phyloP scores from a whole-genome alignment of 2,888 invertebrate genomes.

The Apomyelois bistriatella region DNA sequence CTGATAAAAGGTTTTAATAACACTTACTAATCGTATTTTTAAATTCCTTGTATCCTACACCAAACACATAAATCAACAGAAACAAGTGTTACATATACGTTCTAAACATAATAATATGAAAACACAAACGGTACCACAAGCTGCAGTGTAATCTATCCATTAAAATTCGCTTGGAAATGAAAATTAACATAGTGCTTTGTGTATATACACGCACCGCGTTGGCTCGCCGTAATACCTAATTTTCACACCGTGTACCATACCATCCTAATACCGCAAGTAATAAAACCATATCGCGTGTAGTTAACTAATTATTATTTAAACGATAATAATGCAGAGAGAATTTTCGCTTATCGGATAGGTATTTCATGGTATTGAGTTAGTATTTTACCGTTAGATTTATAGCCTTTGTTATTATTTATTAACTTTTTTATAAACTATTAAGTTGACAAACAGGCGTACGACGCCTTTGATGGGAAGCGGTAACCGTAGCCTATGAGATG shows the following conservation, averaged over 20 bases:
- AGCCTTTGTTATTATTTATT: too few relatives aligned
- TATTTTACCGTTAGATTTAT: too few relatives aligned
- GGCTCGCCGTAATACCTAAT: slow-evolving; percentile 5
- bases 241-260: slow-evolving; percentile 10
- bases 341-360: slow-evolving; percentile 4
- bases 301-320: slow-evolving; percentile 9
- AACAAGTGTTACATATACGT: background rate
- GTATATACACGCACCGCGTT: slow-evolving; percentile 5
- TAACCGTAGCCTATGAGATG: too few relatives aligned
- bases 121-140: background rate
- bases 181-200: slow-evolving; percentile 12
- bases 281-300: slow-evolving; percentile 8
- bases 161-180: slow-evolving; percentile 12
- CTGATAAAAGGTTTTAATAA: too few relatives aligned
- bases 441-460: too few relatives aligned
- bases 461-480: too few relatives aligned
- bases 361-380: background rate
- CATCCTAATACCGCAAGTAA: slow-evolving; percentile 9
- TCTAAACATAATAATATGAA: background rate
- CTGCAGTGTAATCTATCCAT: slow-evolving; percentile 12
- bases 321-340: background rate
- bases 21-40: too few relatives aligned
- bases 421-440: too few relatives aligned
- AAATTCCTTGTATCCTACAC: too few relatives aligned
- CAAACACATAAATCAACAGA: background rate